Conservation (phyloP, 1,140 invertebrate species). For the Octopus bimaculoides region DNA sequence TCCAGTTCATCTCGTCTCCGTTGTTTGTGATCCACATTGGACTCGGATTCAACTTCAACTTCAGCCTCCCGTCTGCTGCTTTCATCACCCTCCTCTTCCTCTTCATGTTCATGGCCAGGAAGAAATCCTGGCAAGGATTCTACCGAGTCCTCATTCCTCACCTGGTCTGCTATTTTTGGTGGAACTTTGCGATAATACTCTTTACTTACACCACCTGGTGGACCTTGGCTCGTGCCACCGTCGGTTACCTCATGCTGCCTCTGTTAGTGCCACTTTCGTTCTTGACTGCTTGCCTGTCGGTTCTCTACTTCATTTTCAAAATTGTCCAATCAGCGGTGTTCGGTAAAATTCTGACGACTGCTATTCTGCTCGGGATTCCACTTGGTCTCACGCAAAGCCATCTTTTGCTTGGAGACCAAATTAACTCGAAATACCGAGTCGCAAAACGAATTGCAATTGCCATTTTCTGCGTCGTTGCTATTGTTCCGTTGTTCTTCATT, state of each 20-base stretch:
- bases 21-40: slow-evolving; percentile 38
- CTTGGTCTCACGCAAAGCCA: slow-evolving; percentile 43
- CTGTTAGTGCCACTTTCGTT: slow-evolving; percentile 40
- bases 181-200: slow-evolving; percentile 64
- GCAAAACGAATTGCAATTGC: slow-evolving; percentile 44
- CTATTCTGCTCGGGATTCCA: slow-evolving; percentile 36
- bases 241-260: slow-evolving; percentile 59
- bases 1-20: slow-evolving; percentile 35
- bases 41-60: slow-evolving; percentile 36
- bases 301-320: slow-evolving; percentile 26
- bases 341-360: slow-evolving; percentile 44
- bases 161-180: slow-evolving; percentile 82
- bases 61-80: slow-evolving; percentile 68
- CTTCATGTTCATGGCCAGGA: slow-evolving; percentile 70
- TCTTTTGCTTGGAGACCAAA: slow-evolving; percentile 38
- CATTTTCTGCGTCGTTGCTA: slow-evolving; percentile 39
- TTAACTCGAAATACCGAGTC: slow-evolving; percentile 31
- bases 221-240: slow-evolving; percentile 71
- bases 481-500: slow-evolving; percentile 44
- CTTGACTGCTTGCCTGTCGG: slow-evolving; percentile 25
- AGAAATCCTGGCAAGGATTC: slow-evolving; percentile 73
- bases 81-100: slow-evolving; percentile 75
- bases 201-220: slow-evolving; percentile 68
- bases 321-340: slow-evolving; percentile 39
- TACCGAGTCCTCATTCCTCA: slow-evolving; percentile 78